These are phyloP conservation scores for Dascyllus trimaculatus DNA, from an alignment of 2,113 vertebrate species.

Conservation along the genomic window DNA sequence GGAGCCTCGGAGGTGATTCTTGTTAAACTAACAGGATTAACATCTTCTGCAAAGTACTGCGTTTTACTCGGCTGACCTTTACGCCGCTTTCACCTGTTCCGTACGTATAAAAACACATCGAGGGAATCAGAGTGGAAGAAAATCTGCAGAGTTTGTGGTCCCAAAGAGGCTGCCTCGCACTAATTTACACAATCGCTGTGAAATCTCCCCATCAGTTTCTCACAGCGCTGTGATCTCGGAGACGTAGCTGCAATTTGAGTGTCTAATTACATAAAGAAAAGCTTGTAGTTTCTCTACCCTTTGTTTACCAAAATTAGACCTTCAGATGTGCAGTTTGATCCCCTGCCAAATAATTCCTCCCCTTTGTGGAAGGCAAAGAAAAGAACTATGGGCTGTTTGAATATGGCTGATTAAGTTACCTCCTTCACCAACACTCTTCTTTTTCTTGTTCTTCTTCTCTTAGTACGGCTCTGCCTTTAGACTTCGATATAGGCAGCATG, in stretches of 20 bases:
- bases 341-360: constrained; percentile 23
- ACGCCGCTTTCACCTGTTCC: constrained; percentile 26
- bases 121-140: constrained; percentile 44
- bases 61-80: constrained; percentile 46
- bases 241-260: constrained; percentile 41
- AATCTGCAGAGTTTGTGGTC: constrained; percentile 39
- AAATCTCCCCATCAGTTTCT: constrained; percentile 47
- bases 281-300: constrained; percentile 41
- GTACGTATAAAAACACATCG: constrained; percentile 26
- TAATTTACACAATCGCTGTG: constrained; percentile 46
- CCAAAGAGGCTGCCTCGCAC: constrained; percentile 28
- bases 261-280: constrained; percentile 61
- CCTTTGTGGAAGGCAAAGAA: constrained; percentile 35
- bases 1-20: constrained; percentile 36
- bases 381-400: constrained; percentile 61
- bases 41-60: constrained; percentile 48
- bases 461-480: constrained; percentile 94
- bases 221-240: constrained; percentile 36
- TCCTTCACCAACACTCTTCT: constrained; percentile 37
- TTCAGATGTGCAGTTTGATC: constrained; percentile 53
- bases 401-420: constrained; percentile 47
- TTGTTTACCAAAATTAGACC: constrained; percentile 51
- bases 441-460: constrained; percentile 44
- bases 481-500: constrained; percentile 94
- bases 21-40: constrained; percentile 52